Base-by-base conservation (phyloP, 2,888 invertebrate genomes). In the Drosophila monieri region DNA sequence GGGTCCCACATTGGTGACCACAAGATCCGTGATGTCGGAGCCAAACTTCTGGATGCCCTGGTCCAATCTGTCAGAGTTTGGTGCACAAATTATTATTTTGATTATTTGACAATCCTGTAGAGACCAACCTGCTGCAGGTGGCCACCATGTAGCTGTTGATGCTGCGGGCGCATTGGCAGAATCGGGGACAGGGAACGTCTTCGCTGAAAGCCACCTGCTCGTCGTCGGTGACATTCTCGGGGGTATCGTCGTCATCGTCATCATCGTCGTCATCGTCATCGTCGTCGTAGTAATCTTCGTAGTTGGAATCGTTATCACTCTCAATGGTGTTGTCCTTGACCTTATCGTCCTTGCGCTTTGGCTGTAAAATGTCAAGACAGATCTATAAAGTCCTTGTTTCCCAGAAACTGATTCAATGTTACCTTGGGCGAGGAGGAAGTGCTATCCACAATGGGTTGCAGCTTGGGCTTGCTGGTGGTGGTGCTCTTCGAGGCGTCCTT, bases 11-110 rank as follows among this genome's bases (percentile, higher is more conserved):
- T 95, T 94, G 73, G 94, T 93, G 48, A 95, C 94, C 75, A 94
- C 93, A 66, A 95, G 91, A 88, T 95, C 95, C 5, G 94, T 94
- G 73, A 95, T 94, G 72, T 94, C 93, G 53, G 93, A 93, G 61
- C 94, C 93, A 88, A 95, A 95, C 80, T 93, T 93, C 85, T 95
- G 95, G 39, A 93, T 93, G 52, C 94, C 94, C 61, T 94, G 91
- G 90, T 94, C 94, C 85, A 95, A 92, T 73, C 91, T 91, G 18
- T 9, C 10, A n/a, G 44, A 6, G n/a, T 12, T 6, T 2, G 14
- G 3, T 1, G 0, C 18, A 41, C 1, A 4, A 3, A 18, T 48
- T 10, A 6, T 18, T n/a, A 18, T 1, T 1, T 1, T 0, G 1
- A 1, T 1, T 0, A n/a, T n/a, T 0, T 1, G 3, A 0, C 1